Evolutionary conservation across 2,888 invertebrate species (phyloP), one percentile per base, ranked within the genome.

Genomic region (Pandemis corylana): DNA sequence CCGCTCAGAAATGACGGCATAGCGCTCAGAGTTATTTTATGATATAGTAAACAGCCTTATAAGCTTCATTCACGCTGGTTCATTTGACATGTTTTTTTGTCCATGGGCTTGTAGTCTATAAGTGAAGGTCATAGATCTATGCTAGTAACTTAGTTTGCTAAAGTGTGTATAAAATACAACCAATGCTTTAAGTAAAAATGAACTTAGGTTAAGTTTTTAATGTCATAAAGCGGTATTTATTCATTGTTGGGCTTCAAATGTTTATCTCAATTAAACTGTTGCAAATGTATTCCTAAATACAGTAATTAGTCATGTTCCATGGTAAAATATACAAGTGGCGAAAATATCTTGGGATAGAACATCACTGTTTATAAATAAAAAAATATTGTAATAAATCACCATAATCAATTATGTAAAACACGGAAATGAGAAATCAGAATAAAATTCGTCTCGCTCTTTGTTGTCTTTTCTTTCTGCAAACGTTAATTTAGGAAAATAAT

Each of bases 361-460:
- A n/a, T n/a, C n/a, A 49, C 9, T 12, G 12, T 49, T 49, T 3
- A 49, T 9, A 65, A 41, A 36, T n/a, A 65, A 56, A 36, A 56
- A 65, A 46, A 44, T 65, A 53, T 53, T 65, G 56, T 64, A 15
- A 36, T 56, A 44, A 51, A 61, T 72, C 15, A 53, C 42, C 53
- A 63, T 68, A 72, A 63, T 64, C 56, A 65, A 64, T 56, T 56
- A 56, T 44, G 13, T 64, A 10, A 68, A 44, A 46, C 41, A 68
- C 36, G 3, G 51, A 68, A 56, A 53, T 68, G 62, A 41, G 44
- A 53, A 53, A 67, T 68, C 15, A 13, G 13, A 68, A 64, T 73
- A 73, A 56, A 72, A 28, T 68, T 63, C 44, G 6, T 68, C 7
- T 68, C 53, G 68, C 63, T 68, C 68, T 46, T 15, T 13, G 13